phyloP scores from a whole-genome alignment of 2,797 vertebrate species.

The Ctenopoma kingsleyae region DNA sequence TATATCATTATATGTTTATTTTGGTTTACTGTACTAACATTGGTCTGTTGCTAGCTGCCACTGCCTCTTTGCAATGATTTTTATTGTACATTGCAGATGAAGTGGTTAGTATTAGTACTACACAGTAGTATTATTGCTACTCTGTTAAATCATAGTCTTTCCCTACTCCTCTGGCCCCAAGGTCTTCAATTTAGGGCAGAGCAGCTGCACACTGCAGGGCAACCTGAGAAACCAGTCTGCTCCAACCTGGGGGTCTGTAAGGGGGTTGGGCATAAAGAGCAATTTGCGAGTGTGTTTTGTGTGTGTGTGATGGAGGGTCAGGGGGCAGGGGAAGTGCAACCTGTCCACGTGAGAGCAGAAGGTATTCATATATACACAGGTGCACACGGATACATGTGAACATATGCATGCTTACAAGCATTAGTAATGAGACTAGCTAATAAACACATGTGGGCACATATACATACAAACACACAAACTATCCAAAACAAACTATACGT shows the following conservation, averaged over 20 bases:
- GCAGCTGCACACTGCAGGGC: conserved; percentile 55
- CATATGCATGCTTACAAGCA: conserved; percentile 39
- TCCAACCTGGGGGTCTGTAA: conserved; percentile 39
- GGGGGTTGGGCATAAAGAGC: conserved; percentile 8
- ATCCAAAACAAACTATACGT: too few species aligned
- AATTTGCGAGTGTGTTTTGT: conserved; percentile 34
- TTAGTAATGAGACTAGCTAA: conserved; percentile 21
- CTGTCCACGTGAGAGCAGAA: conserved; percentile 58
- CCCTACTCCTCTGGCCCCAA: conserved; percentile 28
- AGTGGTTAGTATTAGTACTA: conserved; percentile 5
- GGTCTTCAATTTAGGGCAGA: conserved; percentile 37
- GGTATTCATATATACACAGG: conserved; percentile 47
- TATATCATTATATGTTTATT: background rate
- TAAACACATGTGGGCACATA: conserved; percentile 15
- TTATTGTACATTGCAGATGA: conserved; percentile 15
- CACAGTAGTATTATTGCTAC: conserved; percentile 8
- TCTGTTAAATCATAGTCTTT: conserved; percentile 29
- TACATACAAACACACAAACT: background rate
- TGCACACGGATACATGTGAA: conserved; percentile 32
- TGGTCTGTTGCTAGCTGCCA: background rate
- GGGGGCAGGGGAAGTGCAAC: conserved; percentile 45
- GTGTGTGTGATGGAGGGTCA: conserved; percentile 1
- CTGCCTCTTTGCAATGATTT: conserved; percentile 2
- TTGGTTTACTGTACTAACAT: background rate
- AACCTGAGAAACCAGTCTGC: conserved; percentile 63